Evolutionary conservation across 2,888 invertebrate genomes (phyloP).

Genomic region (Isotomurus palustris): DNA sequence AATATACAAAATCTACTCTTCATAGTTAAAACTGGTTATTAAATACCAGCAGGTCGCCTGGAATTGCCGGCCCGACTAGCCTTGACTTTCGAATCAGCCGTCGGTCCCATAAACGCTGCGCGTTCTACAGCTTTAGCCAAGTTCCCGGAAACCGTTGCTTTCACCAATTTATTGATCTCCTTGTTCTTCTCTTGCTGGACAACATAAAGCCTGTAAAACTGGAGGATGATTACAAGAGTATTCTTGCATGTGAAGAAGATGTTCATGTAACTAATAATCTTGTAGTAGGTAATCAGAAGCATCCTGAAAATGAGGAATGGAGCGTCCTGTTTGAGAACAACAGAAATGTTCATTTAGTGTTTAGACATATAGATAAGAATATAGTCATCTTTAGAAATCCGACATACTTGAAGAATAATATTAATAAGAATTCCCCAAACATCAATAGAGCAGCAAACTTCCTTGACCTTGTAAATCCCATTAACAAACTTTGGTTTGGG

Average conservation of each 20-base stretch:
- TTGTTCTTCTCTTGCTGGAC: slow-evolving; percentile 56
- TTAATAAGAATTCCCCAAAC: slow-evolving; percentile 79
- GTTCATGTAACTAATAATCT: slow-evolving; percentile 89
- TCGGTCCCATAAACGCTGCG: slow-evolving; percentile 38
- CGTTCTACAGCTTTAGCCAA: slow-evolving; percentile 43
- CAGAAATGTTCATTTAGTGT: neutral
- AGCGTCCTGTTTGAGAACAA: slow-evolving; percentile 57
- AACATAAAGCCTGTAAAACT: slow-evolving; percentile 77
- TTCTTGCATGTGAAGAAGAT: slow-evolving; percentile 94
- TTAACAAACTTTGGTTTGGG: slow-evolving; percentile 39
- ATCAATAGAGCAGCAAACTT: slow-evolving; percentile 74
- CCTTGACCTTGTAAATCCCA: slow-evolving; percentile 45
- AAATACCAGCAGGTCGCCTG: neutral
- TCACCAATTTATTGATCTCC: slow-evolving; percentile 39
- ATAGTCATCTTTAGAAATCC: too few species aligned
- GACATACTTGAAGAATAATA: slow-evolving; percentile 62
- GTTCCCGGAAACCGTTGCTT: slow-evolving; percentile 38
- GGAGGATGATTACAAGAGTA: slow-evolving; percentile 78
- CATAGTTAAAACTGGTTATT: slow-evolving; percentile 1
- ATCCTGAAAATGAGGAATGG: slow-evolving; percentile 82
- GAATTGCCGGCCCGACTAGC: slow-evolving; percentile 8
- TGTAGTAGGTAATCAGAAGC: slow-evolving; percentile 78
- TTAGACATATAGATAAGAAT: neutral
- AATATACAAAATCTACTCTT: neutral
- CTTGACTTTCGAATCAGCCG: slow-evolving; percentile 17